A percentile compares a stretch with the other conserved stretches of the same genome.
Evolutionary conservation across 2,888 invertebrate genomes (phyloP).

Genomic region (Acanthopleura granulata): DNA sequence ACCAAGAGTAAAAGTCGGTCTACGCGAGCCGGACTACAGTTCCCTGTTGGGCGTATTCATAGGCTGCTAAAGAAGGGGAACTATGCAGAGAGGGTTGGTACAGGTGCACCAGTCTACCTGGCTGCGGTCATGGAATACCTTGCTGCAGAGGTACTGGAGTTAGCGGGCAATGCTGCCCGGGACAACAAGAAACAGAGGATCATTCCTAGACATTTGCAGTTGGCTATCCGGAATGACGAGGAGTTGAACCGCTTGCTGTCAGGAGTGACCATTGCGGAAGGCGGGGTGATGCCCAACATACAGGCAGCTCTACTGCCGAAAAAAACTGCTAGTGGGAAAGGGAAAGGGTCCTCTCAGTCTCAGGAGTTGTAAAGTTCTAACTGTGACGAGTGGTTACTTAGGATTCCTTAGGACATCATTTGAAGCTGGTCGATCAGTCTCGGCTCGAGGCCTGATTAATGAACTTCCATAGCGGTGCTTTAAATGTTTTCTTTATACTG

Average conservation of each 20-base stretch:
- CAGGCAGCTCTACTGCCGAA: constrained; percentile 13
- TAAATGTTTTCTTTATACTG: no score
- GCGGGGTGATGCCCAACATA: constrained; percentile 17
- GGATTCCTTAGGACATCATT: no score
- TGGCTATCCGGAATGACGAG: constrained; percentile 18
- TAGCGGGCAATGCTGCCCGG: constrained; percentile 19
- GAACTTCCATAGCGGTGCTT: no score
- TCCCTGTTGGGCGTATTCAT: constrained; percentile 70
- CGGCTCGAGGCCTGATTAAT: background rate
- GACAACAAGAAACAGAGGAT: constrained; percentile 18
- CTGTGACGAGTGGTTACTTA: background rate
- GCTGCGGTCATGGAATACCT: constrained; percentile 71
- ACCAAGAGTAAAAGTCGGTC: constrained; percentile 68
- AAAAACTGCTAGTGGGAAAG: constrained; percentile 1
- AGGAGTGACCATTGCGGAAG: constrained; percentile 18
- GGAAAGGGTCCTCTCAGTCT: constrained; percentile 16
- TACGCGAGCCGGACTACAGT: constrained; percentile 68
- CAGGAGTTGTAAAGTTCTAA: constrained; percentile 7
- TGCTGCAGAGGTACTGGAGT: constrained; percentile 74
- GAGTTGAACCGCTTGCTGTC: constrained; percentile 13
- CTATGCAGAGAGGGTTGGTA: constrained; percentile 69
- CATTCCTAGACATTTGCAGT: constrained; percentile 16
- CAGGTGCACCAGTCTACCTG: constrained; percentile 70
- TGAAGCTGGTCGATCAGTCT: no score
- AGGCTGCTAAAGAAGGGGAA: constrained; percentile 69